Conservation (phyloP, 2,888 invertebrate genomes). For the Dynastes tityus region DNA sequence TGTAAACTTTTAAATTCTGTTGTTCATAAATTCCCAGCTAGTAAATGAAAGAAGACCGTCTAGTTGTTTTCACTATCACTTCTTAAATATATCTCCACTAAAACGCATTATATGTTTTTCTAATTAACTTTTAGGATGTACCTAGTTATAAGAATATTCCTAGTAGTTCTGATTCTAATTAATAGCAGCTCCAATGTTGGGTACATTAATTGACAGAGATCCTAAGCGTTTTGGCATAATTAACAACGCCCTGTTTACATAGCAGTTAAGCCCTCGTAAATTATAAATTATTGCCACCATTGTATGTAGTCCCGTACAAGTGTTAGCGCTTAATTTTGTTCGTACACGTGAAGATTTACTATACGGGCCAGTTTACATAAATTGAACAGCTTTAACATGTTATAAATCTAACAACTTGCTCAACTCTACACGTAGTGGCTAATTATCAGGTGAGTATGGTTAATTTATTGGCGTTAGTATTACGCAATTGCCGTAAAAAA, state of each 20-base stretch:
- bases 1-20: too few species aligned
- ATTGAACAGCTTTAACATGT: background rate
- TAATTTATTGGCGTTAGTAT: too few species aligned
- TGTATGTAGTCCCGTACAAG: background rate
- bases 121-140: too few species aligned
- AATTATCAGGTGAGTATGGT: slow-evolving; percentile 1
- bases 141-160: too few species aligned
- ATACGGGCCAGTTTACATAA: slow-evolving; percentile 1
- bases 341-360: background rate
- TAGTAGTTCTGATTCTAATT: background rate
- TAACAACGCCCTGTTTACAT: slow-evolving; percentile 12
- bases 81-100: too few species aligned
- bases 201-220: background rate
- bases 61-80: too few species aligned
- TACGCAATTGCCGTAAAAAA: too few species aligned
- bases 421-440: background rate
- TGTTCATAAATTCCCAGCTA: too few species aligned
- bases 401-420: too few species aligned
- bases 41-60: too few species aligned
- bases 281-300: slow-evolving; percentile 18
- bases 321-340: slow-evolving; percentile 18
- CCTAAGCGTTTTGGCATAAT: slow-evolving; percentile 4
- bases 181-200: background rate
- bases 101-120: too few species aligned
- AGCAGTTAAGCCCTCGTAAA: slow-evolving; percentile 7